Conservation (phyloP, 2,797 vertebrate genomes). For the Tadarida brasiliensis region DNA sequence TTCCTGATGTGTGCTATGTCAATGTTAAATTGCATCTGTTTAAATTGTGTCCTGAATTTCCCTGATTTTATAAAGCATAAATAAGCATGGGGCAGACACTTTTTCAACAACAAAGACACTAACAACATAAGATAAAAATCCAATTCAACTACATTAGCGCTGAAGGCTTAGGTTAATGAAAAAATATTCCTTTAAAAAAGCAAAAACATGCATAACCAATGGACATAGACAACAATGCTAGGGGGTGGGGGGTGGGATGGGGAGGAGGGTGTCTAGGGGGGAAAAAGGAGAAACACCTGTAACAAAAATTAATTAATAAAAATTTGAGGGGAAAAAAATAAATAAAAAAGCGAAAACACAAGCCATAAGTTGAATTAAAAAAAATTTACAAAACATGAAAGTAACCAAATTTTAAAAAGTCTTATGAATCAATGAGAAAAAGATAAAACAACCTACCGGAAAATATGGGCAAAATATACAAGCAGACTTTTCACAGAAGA, state of each 20-base stretch:
- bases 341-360: background rate
- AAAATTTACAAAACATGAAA: background rate
- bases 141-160: background rate
- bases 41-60: background rate
- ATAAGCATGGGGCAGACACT: background rate
- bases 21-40: slow-evolving; percentile 7
- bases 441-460: background rate
- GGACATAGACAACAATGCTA: too few species aligned
- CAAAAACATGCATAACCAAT: background rate
- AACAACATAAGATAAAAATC: background rate
- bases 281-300: too few species aligned
- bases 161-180: background rate
- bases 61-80: background rate
- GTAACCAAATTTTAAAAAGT: background rate
- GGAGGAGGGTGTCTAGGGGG: too few species aligned
- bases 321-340: background rate
- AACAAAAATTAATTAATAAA: too few species aligned
- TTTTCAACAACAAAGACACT: background rate
- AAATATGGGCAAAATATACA: background rate
- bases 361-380: background rate
- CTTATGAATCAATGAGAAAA: background rate
- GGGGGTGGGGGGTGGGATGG: too few species aligned
- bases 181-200: background rate
- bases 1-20: background rate
- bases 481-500: background rate